phyloP scores from a whole-genome alignment of 2,113 vertebrate species.

The Phainopepla nitens region DNA sequence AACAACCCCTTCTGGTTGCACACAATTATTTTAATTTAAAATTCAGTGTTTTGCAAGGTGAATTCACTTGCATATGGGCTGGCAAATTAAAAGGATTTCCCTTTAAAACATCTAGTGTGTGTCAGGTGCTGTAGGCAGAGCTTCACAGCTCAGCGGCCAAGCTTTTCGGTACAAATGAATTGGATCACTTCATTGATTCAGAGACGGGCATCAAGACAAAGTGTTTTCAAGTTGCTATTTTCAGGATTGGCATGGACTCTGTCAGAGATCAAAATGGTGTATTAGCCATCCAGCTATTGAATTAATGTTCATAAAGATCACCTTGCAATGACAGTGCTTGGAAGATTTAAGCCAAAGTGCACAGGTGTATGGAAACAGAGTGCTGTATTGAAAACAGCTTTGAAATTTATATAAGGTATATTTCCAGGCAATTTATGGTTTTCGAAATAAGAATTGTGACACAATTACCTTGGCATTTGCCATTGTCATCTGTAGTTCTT shows the following conservation, averaged over 20 bases:
- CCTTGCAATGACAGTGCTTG: neutral
- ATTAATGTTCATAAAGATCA: slow-evolving; percentile 7
- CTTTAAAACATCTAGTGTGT: slow-evolving; percentile 13
- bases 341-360: neutral
- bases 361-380: neutral
- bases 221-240: slow-evolving; percentile 39
- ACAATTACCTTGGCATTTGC: neutral
- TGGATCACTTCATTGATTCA: slow-evolving; percentile 21
- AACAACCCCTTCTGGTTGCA: neutral
- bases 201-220: neutral
- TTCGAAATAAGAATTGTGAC: neutral
- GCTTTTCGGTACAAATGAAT: slow-evolving; percentile 36
- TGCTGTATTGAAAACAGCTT: neutral
- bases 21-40: neutral
- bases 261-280: neutral
- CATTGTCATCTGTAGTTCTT: neutral
- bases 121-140: neutral
- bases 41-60: neutral
- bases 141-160: slow-evolving; percentile 39
- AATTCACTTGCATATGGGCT: neutral
- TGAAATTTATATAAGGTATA: neutral
- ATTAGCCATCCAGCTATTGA: neutral
- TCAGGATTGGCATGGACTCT: slow-evolving; percentile 14
- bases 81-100: slow-evolving; percentile 25
- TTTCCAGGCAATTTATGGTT: neutral